Conservation (phyloP, 2,797 vertebrate species). For the Acomys russatus region DNA sequence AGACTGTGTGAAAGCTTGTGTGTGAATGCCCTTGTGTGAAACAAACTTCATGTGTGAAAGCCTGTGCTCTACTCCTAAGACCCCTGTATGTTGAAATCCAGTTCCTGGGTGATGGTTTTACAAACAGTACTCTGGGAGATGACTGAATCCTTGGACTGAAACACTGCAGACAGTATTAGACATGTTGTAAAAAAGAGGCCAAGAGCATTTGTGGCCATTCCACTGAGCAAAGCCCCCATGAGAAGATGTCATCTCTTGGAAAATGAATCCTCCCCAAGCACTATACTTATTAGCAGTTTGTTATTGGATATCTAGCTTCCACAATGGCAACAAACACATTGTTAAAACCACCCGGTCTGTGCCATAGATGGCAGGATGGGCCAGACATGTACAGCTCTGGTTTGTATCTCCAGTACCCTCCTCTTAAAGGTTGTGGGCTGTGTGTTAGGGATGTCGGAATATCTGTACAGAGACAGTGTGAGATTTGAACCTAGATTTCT, state of each 20-base stretch:
- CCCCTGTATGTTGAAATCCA: not conserved
- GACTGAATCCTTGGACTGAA: not conserved
- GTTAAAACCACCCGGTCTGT: too few species aligned
- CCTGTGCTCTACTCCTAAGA: not conserved
- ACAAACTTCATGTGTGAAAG: not conserved
- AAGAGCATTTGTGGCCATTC: not conserved
- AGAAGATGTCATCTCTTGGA: not conserved
- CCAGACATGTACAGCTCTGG: not conserved
- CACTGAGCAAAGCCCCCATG: too few species aligned
- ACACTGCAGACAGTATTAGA: not conserved
- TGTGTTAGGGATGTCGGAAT: not conserved
- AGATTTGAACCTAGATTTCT: not conserved
- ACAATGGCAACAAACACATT: not conserved
- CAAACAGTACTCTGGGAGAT: fast-evolving
- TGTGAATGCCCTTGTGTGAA: not conserved
- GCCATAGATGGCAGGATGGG: not conserved
- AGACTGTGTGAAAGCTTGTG: not conserved
- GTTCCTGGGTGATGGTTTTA: too few species aligned
- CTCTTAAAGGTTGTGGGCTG: not conserved
- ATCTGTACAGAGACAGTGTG: not conserved
- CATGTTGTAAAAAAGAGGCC: not conserved
- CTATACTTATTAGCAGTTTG: not conserved
- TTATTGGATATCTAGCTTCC: not conserved
- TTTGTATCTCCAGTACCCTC: not conserved
- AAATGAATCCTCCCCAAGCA: not conserved